Percentiles rank a stretch among this genome's conserved stretches.
phyloP scores from a whole-genome alignment of 2,797 vertebrate species.

The Melanotaenia pygmaea region DNA sequence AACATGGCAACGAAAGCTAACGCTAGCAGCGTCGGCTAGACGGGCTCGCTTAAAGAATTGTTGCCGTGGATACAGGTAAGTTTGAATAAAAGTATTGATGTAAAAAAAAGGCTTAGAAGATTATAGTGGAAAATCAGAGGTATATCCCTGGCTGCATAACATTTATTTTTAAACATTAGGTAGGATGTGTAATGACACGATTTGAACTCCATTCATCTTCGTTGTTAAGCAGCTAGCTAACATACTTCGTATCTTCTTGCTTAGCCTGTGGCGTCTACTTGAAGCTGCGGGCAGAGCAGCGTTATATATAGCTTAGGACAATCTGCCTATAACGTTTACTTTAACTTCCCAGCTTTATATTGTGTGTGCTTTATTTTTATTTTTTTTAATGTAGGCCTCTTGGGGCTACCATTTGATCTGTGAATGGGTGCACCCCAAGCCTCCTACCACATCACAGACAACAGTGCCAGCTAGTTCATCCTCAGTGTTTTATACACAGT shows the following conservation, averaged over 20 bases:
- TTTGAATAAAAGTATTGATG: neutral
- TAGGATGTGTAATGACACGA: constrained; percentile 11
- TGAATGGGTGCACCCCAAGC: constrained; percentile 27
- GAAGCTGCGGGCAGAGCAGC: neutral
- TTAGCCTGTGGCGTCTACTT: neutral
- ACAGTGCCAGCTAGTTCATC: neutral
- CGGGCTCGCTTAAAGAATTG: constrained; percentile 2
- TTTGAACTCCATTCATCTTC: constrained; percentile 56
- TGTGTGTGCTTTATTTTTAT: neutral
- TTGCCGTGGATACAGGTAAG: constrained; percentile 39
- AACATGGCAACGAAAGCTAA: constrained; percentile 76
- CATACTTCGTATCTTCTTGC: constrained; percentile 12
- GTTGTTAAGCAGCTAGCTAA: constrained; percentile 54
- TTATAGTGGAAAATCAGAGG: neutral
- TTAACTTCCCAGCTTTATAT: neutral
- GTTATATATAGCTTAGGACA: neutral
- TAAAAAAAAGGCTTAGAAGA: neutral
- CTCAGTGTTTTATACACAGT: neutral
- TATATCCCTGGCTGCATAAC: neutral
- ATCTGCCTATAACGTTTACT: neutral
- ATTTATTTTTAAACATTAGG: constrained; percentile 26
- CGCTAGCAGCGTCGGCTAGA: constrained; percentile 53
- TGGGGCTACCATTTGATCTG: neutral
- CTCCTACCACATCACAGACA: neutral
- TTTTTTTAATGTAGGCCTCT: constrained; percentile 16